phyloP scores from a whole-genome alignment of 2,797 vertebrate species.

The Mus minutoides region DNA sequence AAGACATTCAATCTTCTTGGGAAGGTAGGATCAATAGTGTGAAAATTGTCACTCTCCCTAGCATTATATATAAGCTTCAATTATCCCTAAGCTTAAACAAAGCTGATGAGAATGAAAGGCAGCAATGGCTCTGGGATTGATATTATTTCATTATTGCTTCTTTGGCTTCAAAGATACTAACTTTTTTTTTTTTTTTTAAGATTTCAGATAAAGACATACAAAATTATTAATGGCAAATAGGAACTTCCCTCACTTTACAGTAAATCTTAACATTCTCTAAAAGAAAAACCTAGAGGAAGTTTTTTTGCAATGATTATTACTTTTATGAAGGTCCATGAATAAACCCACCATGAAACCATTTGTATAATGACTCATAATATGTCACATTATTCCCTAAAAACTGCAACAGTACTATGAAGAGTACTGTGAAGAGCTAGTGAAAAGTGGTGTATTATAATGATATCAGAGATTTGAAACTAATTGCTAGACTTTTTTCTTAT shows the following conservation, averaged over 20 bases:
- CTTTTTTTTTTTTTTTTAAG: not conserved
- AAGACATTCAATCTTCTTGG: not conserved
- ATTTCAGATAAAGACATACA: not conserved
- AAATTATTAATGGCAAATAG: slow-evolving; percentile 1
- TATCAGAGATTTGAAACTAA: not conserved
- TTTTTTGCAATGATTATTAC: not conserved
- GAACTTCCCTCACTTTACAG: not conserved
- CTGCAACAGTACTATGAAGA: not conserved
- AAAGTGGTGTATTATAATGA: not conserved
- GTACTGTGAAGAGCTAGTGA: not conserved
- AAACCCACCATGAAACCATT: not conserved
- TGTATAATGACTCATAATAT: not conserved
- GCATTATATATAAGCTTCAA: slow-evolving; percentile 3
- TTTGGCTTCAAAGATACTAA: not conserved
- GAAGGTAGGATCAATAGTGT: not conserved
- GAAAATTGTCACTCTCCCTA: not conserved
- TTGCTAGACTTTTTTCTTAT: not conserved
- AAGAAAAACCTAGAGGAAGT: not conserved
- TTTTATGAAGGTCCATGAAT: not conserved
- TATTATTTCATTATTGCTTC: not conserved
- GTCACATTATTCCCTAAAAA: not conserved
- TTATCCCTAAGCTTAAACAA: slow-evolving; percentile 18
- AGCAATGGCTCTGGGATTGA: slow-evolving; percentile 51
- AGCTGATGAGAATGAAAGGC: slow-evolving; percentile 12
- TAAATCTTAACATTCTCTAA: slow-evolving; percentile 43